Conservation (phyloP, 2,113 vertebrate species). For the Grammomys surdaster region DNA sequence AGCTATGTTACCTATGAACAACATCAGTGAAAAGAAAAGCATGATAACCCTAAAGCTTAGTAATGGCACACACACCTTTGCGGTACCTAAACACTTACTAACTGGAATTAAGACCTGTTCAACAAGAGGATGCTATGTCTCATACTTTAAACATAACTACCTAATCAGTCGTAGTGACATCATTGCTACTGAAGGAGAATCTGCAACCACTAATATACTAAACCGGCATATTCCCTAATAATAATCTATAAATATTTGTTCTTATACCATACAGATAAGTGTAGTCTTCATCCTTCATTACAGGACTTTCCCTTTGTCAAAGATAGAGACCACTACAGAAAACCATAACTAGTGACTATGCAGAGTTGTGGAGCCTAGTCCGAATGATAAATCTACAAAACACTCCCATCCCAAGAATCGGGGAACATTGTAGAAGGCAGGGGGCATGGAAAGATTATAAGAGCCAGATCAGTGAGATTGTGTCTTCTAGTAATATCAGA, state of each 20-base stretch:
- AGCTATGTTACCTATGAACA: background rate
- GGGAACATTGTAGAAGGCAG: background rate
- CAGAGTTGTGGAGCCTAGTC: background rate
- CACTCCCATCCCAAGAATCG: background rate
- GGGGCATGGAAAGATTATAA: background rate
- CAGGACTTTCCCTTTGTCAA: background rate
- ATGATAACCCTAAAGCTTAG: background rate
- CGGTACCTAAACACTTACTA: background rate
- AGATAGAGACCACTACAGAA: background rate
- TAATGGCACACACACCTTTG: too few relatives aligned
- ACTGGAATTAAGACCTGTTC: background rate
- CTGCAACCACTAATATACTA: background rate
- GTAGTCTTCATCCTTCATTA: background rate
- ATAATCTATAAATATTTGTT: background rate
- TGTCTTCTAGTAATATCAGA: background rate
- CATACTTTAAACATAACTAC: background rate
- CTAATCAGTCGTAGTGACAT: background rate
- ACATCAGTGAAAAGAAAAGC: background rate
- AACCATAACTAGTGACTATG: background rate
- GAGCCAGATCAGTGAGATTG: background rate
- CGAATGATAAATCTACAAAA: background rate
- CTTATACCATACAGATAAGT: background rate
- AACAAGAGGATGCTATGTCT: background rate
- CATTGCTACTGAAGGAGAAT: background rate
- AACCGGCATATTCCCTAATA: background rate